Evolutionary conservation across 2,888 invertebrate genomes (phyloP), one percentile per base, ranked within the genome.

Genomic region (Serrognathus titanus): DNA sequence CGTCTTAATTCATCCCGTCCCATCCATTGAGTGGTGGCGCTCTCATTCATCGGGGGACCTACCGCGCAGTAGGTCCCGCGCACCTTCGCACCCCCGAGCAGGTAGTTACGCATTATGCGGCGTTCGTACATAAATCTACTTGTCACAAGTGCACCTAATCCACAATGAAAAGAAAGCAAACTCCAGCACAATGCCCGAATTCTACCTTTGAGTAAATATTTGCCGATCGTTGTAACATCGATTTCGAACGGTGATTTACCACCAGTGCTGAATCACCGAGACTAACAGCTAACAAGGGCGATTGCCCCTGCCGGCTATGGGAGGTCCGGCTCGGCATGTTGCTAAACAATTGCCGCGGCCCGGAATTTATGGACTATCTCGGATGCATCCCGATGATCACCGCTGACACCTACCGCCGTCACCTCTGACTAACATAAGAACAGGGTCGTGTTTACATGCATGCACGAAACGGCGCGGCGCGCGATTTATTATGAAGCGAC

Each of bases 21-120:
- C 66, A 67, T 72, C 70, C 71, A 71, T 67, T 71, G 69, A 71
- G 69, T 63, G 66, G 64, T 62, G 64, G 63, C 65, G 65, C 63
- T 63, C 57, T 38, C 62, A 64, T 63, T 60, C 64, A 64, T 64
- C 45, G 48, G 20, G 73, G 79, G 79, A 79, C 78, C 80, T 79
- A 79, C 74, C 80, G 79, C 79, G 81, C 79, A 80, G 79, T 68
- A 78, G 77, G 77, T 73, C 75, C 74, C 76, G 76, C 75, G 72
- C 73, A 74, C 75, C 76, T 62, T 63, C 59, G 40, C 54, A 40
- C 50, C 51, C 55, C 51, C 38, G 35, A 46, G 31, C 68, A 69
- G 69, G 69, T 68, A 69, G 68, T 66, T 60, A 62, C 60, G 64
- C 61, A 68, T 69, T 66, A 69, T 68, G 64, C 61, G 62, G 61